Evolutionary conservation across 2,888 invertebrate species (phyloP).

Genomic region (Brachyptera putata): DNA sequence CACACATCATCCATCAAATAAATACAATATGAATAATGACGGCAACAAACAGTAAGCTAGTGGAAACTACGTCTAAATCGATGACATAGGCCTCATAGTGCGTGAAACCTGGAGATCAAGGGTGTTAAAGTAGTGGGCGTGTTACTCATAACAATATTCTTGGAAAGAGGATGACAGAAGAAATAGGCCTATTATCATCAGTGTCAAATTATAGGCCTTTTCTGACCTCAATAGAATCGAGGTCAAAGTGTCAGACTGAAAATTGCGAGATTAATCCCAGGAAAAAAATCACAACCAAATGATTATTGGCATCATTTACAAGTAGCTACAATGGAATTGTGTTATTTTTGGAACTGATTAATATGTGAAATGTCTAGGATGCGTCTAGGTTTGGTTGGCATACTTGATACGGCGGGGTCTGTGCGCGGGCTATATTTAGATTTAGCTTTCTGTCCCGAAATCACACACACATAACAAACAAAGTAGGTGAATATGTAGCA

Average conservation of each 20-base stretch:
- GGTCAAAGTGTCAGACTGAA: not conserved
- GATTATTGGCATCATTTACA: no score
- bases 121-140: not conserved
- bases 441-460: not conserved
- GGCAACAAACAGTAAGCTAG: no score
- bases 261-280: not conserved
- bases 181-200: no score
- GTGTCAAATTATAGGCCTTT: not conserved
- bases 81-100: no score
- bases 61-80: no score
- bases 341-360: slow-evolving; percentile 9
- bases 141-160: not conserved
- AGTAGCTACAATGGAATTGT: no score
- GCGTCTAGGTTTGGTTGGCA: not conserved
- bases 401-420: slow-evolving; percentile 14
- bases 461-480: not conserved
- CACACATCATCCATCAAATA: no score
- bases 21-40: no score
- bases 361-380: not conserved
- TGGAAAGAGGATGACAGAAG: not conserved
- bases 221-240: slow-evolving; percentile 6
- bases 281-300: no score
- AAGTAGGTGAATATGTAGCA: not conserved
- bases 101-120: no score
- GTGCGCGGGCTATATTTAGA: slow-evolving; percentile 12